phyloP scores from a whole-genome alignment of 2,888 invertebrate species.

The Sarcophaga carnaria region DNA sequence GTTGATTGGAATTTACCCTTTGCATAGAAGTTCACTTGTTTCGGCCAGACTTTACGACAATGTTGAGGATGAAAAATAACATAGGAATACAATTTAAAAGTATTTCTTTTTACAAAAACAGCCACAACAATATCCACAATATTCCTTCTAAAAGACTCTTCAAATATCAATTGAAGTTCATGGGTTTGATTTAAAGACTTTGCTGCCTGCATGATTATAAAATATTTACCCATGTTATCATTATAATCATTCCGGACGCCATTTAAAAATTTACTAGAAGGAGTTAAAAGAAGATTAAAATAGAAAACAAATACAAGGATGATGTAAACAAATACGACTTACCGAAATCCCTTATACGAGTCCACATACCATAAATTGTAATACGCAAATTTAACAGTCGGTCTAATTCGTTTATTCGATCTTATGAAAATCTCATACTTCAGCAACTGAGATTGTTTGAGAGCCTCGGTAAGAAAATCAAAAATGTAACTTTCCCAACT shows the following conservation, averaged over 20 bases:
- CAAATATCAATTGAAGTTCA: slow-evolving; percentile 42
- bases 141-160: slow-evolving; percentile 51
- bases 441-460: slow-evolving; percentile 25
- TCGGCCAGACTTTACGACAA: slow-evolving; percentile 38
- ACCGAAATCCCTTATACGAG: slow-evolving; percentile 57
- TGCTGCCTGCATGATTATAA: slow-evolving; percentile 46
- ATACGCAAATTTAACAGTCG: background rate
- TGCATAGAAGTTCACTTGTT: slow-evolving; percentile 48
- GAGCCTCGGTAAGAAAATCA: slow-evolving; percentile 41
- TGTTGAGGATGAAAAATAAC: slow-evolving; percentile 39
- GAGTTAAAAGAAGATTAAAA: background rate
- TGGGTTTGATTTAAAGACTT: background rate
- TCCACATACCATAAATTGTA: slow-evolving; percentile 68
- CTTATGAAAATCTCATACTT: slow-evolving; percentile 58
- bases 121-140: slow-evolving; percentile 60
- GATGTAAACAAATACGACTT: background rate
- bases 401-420: background rate
- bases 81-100: slow-evolving; percentile 50
- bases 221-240: slow-evolving; percentile 44
- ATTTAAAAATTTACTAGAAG: slow-evolving; percentile 42
- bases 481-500: slow-evolving; percentile 44
- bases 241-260: background rate
- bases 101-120: background rate
- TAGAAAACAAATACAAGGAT: background rate
- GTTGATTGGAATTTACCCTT: slow-evolving; percentile 47